Base-by-base conservation (phyloP, 1,140 invertebrate genomes). In the Camponotus vicinus region DNA sequence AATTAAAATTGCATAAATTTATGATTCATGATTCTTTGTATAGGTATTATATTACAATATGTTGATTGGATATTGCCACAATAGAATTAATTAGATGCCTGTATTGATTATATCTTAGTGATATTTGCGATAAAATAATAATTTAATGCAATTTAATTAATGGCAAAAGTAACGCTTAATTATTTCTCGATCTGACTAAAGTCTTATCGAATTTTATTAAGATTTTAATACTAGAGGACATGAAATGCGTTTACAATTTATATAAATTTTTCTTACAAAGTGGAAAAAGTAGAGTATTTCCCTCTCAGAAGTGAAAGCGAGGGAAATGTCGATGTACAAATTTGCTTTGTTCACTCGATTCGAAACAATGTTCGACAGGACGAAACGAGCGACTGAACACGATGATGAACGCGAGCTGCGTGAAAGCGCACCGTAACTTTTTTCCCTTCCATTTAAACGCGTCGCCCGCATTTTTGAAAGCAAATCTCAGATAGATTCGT, bases 401-500 rank as follows among this genome's bases (percentile, higher is more conserved):
- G 32, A 37, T 18, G 63, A 11, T 13, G 45, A 67, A n/a, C 45
- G 63, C 18, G n/a, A 40, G 45, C 40, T 27, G 61, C 45, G 13
- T 79, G 37, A 45, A 61, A 61, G 13, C 57, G 8, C 34, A 13
- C 34, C 9, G 27, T 61, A 37, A 52, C 37, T 57, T 75, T 82
- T 82, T 40, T 21, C 18, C 15, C 15, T 6, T 59, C 9, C 13
- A 27, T 75, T 63, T 61, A 49, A 83, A 63, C 18, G 13, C 42
- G 55, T 83, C 40, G 40, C n/a, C 42, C 55, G 69, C 37, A 83
- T 83, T 83, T 75, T 27, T 13, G 32, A 61, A 73, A 21, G 27
- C 13, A 63, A 73, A 83, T 75, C 55, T 75, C 52, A 75, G 69
- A 83, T 75, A 75, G 79, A 61, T 40, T 82, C 7, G 52, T 82